Percentiles rank a stretch among this genome's conserved stretches.
phyloP scores from a whole-genome alignment of 2,113 vertebrate species.

The Daphoenositta chrysoptera region DNA sequence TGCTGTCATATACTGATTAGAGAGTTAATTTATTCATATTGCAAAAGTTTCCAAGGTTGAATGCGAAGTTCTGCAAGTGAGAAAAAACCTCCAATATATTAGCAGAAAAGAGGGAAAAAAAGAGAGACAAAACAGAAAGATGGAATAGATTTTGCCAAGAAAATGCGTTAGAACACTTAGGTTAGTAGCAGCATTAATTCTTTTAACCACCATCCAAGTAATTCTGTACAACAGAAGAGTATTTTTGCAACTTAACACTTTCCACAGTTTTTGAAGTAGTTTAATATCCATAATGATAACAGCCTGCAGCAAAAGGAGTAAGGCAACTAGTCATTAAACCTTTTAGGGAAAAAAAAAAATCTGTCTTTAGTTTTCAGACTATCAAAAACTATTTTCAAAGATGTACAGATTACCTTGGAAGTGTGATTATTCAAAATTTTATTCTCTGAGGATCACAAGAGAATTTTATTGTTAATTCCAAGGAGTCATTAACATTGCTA shows the following conservation, averaged over 20 bases:
- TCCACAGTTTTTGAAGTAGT: neutral
- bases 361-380: neutral
- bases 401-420: neutral
- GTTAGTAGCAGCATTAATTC: neutral
- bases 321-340: neutral
- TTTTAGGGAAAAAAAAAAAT: neutral
- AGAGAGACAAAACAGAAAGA: neutral
- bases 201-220: neutral
- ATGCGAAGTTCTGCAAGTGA: neutral
- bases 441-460: neutral
- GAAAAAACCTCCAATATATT: neutral
- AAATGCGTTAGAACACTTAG: neutral
- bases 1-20: neutral
- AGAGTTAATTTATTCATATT: neutral
- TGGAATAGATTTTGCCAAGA: neutral
- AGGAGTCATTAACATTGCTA: neutral
- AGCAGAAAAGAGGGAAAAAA: neutral
- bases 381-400: neutral
- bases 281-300: neutral
- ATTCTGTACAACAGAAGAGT: neutral
- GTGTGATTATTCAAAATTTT: neutral
- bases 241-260: neutral
- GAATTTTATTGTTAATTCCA: constrained; percentile 34
- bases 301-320: neutral
- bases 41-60: neutral